These are phyloP conservation scores for Trypoxylon attenuatum DNA, from an alignment of 2,888 invertebrate genomes.

Conservation along the genomic window DNA sequence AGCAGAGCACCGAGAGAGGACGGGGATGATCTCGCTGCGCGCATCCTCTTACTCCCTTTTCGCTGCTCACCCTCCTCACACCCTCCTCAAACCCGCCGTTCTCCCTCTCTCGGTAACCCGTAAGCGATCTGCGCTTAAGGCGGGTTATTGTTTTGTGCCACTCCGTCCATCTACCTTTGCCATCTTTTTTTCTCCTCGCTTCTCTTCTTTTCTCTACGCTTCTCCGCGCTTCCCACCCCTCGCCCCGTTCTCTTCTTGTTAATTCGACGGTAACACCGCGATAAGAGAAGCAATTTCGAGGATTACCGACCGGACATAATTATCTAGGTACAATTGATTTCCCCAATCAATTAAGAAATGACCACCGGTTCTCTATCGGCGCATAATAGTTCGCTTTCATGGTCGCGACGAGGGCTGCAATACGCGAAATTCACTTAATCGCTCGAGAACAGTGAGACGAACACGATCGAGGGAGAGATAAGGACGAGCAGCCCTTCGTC, in stretches of 20 bases:
- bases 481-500: neutral
- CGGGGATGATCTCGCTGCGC: constrained; percentile 48
- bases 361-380: too few species aligned
- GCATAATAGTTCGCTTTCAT: too few species aligned
- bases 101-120: constrained; percentile 11
- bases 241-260: constrained; percentile 20
- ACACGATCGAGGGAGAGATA: constrained; percentile 22
- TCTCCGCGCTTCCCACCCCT: neutral
- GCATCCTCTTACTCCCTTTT: constrained; percentile 20
- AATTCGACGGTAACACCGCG: constrained; percentile 47
- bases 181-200: neutral
- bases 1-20: constrained; percentile 58
- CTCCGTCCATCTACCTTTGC: constrained; percentile 14
- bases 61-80: neutral
- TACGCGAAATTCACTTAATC: constrained; percentile 5
- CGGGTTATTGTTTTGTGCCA: constrained; percentile 58
- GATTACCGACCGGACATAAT: constrained; percentile 15
- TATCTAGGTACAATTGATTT: constrained; percentile 37
- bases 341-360: constrained; percentile 25
- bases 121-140: constrained; percentile 32
- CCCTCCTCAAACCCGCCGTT: constrained; percentile 1
- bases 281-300: constrained; percentile 15
- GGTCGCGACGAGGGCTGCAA: too few species aligned
- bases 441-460: too few species aligned
- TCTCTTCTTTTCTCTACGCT: neutral